Conservation (phyloP, 2,797 vertebrate genomes). For the Enteromius trimaculatus region DNA sequence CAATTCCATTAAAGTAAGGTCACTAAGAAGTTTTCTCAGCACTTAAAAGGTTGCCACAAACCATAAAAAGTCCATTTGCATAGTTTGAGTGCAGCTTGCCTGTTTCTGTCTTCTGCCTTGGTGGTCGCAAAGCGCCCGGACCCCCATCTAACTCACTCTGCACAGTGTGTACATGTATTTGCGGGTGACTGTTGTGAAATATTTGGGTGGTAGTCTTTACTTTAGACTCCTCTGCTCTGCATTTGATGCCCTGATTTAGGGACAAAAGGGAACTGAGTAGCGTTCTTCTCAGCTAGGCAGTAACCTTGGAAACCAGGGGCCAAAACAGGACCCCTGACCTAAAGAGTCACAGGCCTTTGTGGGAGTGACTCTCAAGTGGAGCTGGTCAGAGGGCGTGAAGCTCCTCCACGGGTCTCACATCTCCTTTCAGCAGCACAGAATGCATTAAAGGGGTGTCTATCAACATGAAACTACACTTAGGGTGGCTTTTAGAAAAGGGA, state of each 20-base stretch:
- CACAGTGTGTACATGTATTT: constrained; percentile 49
- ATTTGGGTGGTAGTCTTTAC: constrained; percentile 65
- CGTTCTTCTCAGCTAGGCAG: constrained; percentile 71
- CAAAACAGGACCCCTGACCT: constrained; percentile 77
- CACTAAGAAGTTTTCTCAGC: constrained; percentile 9
- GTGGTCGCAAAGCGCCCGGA: constrained; percentile 31
- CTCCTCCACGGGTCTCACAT: neutral
- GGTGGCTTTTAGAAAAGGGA: constrained; percentile 25
- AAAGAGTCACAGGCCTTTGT: constrained; percentile 62
- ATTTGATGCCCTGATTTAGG: constrained; percentile 68
- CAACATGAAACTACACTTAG: constrained; percentile 5
- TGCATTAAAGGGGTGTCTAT: constrained; percentile 9
- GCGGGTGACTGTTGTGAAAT: constrained; percentile 64
- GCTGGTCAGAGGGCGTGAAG: constrained; percentile 56
- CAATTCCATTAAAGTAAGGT: constrained; percentile 36
- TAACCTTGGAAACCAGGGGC: constrained; percentile 81
- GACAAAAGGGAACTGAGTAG: constrained; percentile 69
- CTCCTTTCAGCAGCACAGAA: neutral
- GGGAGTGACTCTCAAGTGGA: constrained; percentile 61
- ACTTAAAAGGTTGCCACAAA: constrained; percentile 39
- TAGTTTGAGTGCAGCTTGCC: constrained; percentile 12
- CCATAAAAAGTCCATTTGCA: constrained; percentile 22
- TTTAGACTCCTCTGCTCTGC: constrained; percentile 51
- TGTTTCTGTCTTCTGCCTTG: constrained; percentile 40
- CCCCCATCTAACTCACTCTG: constrained; percentile 44